Percentiles rank a stretch among this genome's conserved stretches.
phyloP scores from a whole-genome alignment of 2,797 vertebrate genomes.

The Lateolabrax maculatus region DNA sequence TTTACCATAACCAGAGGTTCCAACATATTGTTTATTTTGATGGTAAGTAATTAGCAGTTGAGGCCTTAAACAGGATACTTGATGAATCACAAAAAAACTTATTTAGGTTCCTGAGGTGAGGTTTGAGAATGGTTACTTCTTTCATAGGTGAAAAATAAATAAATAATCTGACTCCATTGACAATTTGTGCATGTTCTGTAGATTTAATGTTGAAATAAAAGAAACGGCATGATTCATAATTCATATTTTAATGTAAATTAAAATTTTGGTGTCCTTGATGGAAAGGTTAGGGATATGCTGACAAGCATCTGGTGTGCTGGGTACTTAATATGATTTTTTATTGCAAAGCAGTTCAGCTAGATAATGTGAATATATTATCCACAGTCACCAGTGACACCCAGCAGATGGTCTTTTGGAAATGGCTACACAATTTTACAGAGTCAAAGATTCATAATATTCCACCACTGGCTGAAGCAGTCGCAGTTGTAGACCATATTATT shows the following conservation, averaged over 20 bases:
- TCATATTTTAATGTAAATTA: constrained; percentile 31
- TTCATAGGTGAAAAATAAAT: neutral
- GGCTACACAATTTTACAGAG: neutral
- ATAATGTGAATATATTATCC: constrained; percentile 57
- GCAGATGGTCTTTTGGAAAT: constrained; percentile 56
- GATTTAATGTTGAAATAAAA: constrained; percentile 20
- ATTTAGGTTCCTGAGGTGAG: neutral
- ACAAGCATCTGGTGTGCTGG: constrained; percentile 50
- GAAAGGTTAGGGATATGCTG: constrained; percentile 48
- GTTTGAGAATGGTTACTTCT: neutral
- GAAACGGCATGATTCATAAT: neutral
- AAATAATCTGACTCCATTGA: neutral
- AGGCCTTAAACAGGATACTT: constrained; percentile 4
- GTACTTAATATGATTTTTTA: constrained; percentile 39
- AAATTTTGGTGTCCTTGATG: constrained; percentile 39
- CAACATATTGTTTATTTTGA: neutral
- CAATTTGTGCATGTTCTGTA: neutral
- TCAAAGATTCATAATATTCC: neutral
- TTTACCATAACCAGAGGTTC: neutral
- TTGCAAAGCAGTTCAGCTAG: constrained; percentile 30
- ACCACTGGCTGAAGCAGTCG: neutral
- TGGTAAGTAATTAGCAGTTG: constrained; percentile 30
- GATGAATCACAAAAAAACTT: constrained; percentile 15
- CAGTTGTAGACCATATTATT: neutral
- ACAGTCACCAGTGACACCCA: constrained; percentile 31